Evolutionary conservation across 2,797 vertebrate species (phyloP).

Genomic region (Etheostoma nigrum): DNA sequence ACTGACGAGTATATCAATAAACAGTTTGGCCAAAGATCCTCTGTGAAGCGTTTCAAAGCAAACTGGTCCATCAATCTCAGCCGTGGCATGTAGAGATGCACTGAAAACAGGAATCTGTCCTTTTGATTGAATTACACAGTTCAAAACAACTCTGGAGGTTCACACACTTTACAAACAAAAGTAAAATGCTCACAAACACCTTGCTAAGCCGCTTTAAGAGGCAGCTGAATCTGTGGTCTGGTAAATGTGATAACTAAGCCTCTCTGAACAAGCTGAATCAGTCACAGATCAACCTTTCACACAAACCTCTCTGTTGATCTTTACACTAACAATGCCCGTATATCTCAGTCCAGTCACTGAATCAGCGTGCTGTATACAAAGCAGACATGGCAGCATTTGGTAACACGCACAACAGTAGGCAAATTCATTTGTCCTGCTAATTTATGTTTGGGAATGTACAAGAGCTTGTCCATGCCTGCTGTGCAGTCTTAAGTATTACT

Average conservation of each 20-base stretch:
- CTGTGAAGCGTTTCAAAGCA: constrained; percentile 41
- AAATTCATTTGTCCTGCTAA: constrained; percentile 74
- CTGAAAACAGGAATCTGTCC: constrained; percentile 10
- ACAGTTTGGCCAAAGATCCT: constrained; percentile 42
- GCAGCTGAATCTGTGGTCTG: constrained; percentile 32
- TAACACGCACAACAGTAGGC: constrained; percentile 54
- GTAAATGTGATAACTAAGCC: constrained; percentile 17
- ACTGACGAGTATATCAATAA: constrained; percentile 55
- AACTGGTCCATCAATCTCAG: constrained; percentile 28
- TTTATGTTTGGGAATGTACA: constrained; percentile 77
- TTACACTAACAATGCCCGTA: constrained; percentile 50
- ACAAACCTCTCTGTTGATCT: constrained; percentile 26
- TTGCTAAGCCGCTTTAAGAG: constrained; percentile 31
- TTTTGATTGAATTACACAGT: not conserved
- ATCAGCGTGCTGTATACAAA: constrained; percentile 44
- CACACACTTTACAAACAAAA: constrained; percentile 17
- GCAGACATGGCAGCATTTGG: constrained; percentile 56
- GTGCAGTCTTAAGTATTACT: constrained; percentile 60
- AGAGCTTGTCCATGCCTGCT: constrained; percentile 70
- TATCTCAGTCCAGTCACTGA: constrained; percentile 43
- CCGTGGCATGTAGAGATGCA: not conserved
- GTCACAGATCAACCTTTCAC: constrained; percentile 31
- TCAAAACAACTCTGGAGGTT: constrained; percentile 17
- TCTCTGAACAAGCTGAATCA: not conserved
- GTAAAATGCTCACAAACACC: constrained; percentile 27